Evolutionary conservation across 1,140 invertebrate species (phyloP), one percentile per base, ranked within the genome.

Genomic region (Brachionus asplanchnoidis): DNA sequence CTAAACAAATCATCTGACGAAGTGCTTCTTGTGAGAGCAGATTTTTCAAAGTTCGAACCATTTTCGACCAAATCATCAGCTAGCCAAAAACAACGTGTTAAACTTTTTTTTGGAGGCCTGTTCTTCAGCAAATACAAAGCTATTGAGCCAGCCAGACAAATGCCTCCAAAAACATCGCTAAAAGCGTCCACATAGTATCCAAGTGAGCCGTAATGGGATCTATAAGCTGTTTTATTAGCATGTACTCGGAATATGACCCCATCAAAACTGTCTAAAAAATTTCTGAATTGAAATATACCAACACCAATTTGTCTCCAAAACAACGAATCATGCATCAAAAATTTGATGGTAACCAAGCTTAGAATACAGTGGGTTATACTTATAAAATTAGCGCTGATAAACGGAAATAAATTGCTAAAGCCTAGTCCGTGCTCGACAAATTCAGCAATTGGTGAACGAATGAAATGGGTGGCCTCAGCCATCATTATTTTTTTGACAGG

Each of bases 321-420:
- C 20, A 89, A 79, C 60, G 85, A 86, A 17, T 88, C 88, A 11
- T 87, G 87, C n/a, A 87, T 85, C 2, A 88, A 85, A 65, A 88
- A 87, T 85, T 87, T 88, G 6, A 86, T 87, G 20, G 87, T 84
- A 11, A 88, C 53, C 20, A 88, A 85, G 4, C 87, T 86, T 2
- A 88, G 26, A 80, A 87, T 53, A 28, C 88, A 86, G 86, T 88
- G 88, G 14, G 85, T 85, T 65, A 88, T 85, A 8, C 87, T 88
- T 28, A 89, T 87, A 85, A 88, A 87, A 85, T 89, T 89, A 9
- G 88, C 87, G 12, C 88, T 88, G 5, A 89, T 87, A 79, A 88
- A 88, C 73, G 86, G 88, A 85, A 88, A 88, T 23, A 86, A 80
- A 50, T 87, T 85, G 56, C 87, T 88, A 85, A 89, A 89, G 40